Evolutionary conservation across 2,113 vertebrate species (phyloP).

Genomic region (Melozone crissalis): DNA sequence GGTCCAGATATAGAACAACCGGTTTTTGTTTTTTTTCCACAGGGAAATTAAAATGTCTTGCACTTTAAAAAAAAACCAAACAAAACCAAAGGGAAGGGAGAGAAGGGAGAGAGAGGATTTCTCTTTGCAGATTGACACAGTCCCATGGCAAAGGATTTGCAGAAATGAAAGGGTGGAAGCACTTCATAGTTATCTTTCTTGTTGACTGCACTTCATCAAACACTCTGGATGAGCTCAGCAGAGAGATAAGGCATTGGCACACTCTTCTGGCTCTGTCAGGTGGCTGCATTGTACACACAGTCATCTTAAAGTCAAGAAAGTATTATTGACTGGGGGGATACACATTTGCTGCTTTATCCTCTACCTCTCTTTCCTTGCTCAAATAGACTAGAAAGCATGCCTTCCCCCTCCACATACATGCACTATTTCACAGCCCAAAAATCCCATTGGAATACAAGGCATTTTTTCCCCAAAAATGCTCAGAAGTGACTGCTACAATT

Average conservation of each 20-base stretch:
- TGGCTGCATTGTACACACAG: background rate
- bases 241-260: background rate
- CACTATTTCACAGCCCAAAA: background rate
- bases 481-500: background rate
- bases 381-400: background rate
- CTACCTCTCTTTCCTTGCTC: background rate
- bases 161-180: background rate
- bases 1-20: background rate
- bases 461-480: background rate
- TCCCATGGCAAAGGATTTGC: background rate
- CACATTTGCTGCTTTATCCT: background rate
- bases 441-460: background rate
- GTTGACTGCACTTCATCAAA: background rate
- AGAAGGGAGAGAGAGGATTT: background rate
- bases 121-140: background rate
- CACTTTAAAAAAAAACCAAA: background rate
- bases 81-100: too few species aligned
- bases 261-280: background rate
- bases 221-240: background rate
- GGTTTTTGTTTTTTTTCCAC: too few species aligned
- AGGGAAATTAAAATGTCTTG: background rate
- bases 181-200: background rate
- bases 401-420: accelerated
- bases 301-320: background rate
- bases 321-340: background rate